These are phyloP conservation scores for Paratrypauchen microcephalus DNA, from an alignment of 2,797 vertebrate genomes.

Conservation along the genomic window DNA sequence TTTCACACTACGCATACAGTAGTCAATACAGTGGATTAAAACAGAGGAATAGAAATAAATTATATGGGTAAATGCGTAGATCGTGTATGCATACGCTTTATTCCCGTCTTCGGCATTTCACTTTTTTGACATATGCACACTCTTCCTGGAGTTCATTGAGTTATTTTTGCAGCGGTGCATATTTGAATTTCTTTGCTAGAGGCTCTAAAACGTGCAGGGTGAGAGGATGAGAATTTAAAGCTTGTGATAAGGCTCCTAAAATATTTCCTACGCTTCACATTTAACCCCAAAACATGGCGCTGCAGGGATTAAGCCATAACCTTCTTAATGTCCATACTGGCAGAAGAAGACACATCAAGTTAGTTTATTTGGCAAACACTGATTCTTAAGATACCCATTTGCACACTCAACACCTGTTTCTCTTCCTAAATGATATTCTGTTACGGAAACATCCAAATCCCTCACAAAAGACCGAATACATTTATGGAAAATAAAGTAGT, in stretches of 20 bases:
- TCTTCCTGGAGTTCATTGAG: constrained; percentile 19
- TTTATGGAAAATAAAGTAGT: constrained; percentile 66
- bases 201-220: constrained; percentile 22
- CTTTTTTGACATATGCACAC: constrained; percentile 4
- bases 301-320: constrained; percentile 41
- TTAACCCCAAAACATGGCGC: constrained; percentile 48
- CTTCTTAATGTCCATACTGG: constrained; percentile 39
- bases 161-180: constrained; percentile 52
- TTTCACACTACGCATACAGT: constrained; percentile 8
- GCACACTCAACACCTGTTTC: constrained; percentile 62
- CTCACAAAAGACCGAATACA: constrained; percentile 48
- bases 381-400: constrained; percentile 48
- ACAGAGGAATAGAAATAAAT: constrained; percentile 29
- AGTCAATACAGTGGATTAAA: constrained; percentile 27
- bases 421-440: constrained; percentile 37
- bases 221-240: constrained; percentile 29
- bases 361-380: constrained; percentile 44
- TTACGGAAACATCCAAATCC: constrained; percentile 42
- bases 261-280: constrained; percentile 49
- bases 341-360: constrained; percentile 46
- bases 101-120: constrained; percentile 6
- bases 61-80: constrained; percentile 41
- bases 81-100: constrained; percentile 18
- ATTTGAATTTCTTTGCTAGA: constrained; percentile 45
- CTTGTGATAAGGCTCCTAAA: constrained; percentile 48